phyloP scores from a whole-genome alignment of 2,113 vertebrate genomes.

The Jaculus jaculus region DNA sequence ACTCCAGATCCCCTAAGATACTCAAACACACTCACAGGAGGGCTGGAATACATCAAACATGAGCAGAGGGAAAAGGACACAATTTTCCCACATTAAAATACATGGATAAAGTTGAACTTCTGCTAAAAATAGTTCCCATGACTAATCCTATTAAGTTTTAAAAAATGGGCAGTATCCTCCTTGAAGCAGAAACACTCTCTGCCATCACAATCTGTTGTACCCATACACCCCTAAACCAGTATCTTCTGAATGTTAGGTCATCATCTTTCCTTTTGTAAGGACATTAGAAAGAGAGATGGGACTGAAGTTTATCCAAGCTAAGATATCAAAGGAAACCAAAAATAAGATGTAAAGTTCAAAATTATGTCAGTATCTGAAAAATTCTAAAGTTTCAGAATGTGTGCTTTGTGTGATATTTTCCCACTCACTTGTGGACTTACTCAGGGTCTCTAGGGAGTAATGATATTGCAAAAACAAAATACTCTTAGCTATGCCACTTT shows the following conservation, averaged over 20 bases:
- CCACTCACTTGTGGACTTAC: conserved; percentile 51
- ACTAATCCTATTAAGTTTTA: conserved; percentile 91
- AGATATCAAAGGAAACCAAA: conserved; percentile 66
- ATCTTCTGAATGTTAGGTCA: not conserved
- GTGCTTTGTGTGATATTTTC: conserved; percentile 70
- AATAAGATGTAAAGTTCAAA: conserved; percentile 78
- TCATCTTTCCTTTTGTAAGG: conserved; percentile 72
- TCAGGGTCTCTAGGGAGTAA: conserved; percentile 53
- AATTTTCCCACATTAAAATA: conserved; percentile 99
- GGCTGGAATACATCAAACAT: conserved; percentile 99
- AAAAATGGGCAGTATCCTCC: conserved; percentile 86
- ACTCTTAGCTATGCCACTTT: conserved; percentile 49
- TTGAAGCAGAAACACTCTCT: conserved; percentile 87
- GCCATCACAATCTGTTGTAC: conserved; percentile 37
- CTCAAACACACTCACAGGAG: conserved; percentile 90
- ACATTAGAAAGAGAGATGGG: conserved; percentile 72
- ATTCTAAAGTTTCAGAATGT: conserved; percentile 68
- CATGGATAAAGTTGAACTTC: conserved; percentile 96
- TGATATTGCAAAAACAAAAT: conserved; percentile 43
- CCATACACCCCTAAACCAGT: conserved; percentile 13
- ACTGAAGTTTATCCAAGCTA: conserved; percentile 42
- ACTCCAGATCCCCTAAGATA: conserved; percentile 93
- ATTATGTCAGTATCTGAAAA: conserved; percentile 61
- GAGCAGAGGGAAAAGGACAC: conserved; percentile 97
- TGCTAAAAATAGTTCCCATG: conserved; percentile 96